A percentile compares a stretch with the other conserved stretches of the same genome.
Evolutionary conservation across 2,888 invertebrate species (phyloP).

Genomic region (Rhyacophila evoluta): DNA sequence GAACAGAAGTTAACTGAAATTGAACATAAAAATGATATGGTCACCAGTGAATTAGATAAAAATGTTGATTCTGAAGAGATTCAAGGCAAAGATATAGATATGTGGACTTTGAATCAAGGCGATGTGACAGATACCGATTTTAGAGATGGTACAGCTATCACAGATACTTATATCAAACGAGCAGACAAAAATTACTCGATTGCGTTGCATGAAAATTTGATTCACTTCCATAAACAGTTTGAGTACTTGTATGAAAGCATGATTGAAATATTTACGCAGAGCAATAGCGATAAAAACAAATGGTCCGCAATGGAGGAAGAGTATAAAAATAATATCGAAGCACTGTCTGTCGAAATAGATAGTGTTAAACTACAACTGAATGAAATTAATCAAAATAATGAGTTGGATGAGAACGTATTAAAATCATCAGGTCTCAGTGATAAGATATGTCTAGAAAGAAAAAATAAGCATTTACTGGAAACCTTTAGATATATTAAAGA

Average conservation of each 20-base stretch:
- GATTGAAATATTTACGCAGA: slow-evolving; percentile 63
- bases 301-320: slow-evolving; percentile 66
- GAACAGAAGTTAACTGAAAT: slow-evolving; percentile 59
- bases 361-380: slow-evolving; percentile 58
- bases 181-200: slow-evolving; percentile 38
- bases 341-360: slow-evolving; percentile 58
- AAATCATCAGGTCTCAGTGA: slow-evolving; percentile 55
- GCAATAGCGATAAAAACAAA: slow-evolving; percentile 64
- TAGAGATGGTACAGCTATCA: slow-evolving; percentile 27
- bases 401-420: slow-evolving; percentile 55
- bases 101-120: background rate
- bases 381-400: slow-evolving; percentile 54
- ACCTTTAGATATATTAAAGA: slow-evolving; percentile 65
- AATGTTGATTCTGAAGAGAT: background rate
- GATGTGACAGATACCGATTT: slow-evolving; percentile 10
- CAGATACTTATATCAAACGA: slow-evolving; percentile 41
- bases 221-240: slow-evolving; percentile 66
- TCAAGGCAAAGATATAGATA: background rate
- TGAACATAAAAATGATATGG: slow-evolving; percentile 35
- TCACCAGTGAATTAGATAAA: background rate
- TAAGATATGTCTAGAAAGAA: slow-evolving; percentile 61
- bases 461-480: slow-evolving; percentile 65
- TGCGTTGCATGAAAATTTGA: slow-evolving; percentile 43
- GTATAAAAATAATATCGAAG: slow-evolving; percentile 65
- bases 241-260: slow-evolving; percentile 65